phyloP scores from a whole-genome alignment of 2,888 invertebrate species.

The Heliconius ismenius region DNA sequence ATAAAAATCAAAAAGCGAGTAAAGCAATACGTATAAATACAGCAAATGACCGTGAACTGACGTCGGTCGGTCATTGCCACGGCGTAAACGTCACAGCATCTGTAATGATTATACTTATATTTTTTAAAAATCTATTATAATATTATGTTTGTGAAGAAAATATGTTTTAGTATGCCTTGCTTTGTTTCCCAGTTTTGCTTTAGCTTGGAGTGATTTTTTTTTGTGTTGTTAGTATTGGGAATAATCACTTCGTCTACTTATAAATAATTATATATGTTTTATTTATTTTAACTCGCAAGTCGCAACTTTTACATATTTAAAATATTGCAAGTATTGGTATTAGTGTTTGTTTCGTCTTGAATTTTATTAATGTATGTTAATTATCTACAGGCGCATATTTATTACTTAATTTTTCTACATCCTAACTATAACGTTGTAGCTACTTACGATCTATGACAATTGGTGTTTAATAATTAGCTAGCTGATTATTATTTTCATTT shows the following conservation, averaged over 20 bases:
- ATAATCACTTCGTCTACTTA: neutral
- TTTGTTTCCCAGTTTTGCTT: neutral
- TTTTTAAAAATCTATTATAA: slow-evolving; percentile 33
- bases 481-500: too few relatives aligned
- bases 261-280: neutral
- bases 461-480: too few relatives aligned
- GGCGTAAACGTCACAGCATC: slow-evolving; percentile 71
- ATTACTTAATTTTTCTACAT: too few relatives aligned
- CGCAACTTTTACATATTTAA: neutral
- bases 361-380: too few relatives aligned
- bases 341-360: too few relatives aligned
- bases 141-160: slow-evolving; percentile 13
- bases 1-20: slow-evolving; percentile 18
- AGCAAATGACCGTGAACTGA: slow-evolving; percentile 75
- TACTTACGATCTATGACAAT: too few relatives aligned
- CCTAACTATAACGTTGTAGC: too few relatives aligned
- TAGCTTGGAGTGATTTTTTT: neutral
- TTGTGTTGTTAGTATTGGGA: neutral
- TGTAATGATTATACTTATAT: slow-evolving; percentile 48
- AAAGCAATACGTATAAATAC: slow-evolving; percentile 20
- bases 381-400: too few relatives aligned
- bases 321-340: too few relatives aligned
- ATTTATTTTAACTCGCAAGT: neutral
- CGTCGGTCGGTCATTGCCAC: slow-evolving; percentile 76
- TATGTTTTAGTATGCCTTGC: neutral